Base-by-base conservation (phyloP, 2,113 vertebrate species). In the Amphiprion percula region DNA sequence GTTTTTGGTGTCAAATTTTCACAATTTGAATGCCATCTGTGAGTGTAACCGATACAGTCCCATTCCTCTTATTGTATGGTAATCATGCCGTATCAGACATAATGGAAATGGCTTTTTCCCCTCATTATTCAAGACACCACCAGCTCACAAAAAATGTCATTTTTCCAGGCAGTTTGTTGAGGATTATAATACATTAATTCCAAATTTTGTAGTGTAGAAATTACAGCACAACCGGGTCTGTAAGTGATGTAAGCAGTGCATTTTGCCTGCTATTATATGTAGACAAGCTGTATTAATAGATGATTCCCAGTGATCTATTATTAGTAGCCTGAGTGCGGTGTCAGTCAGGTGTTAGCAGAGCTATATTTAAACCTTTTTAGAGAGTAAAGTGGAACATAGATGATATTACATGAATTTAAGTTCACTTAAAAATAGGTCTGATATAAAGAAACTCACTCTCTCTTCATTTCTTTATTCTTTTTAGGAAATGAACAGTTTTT, bases 301-400 rank as follows among this genome's bases (percentile, higher is more conserved):
- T 37, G 9, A 82, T 61, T 78, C 10, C 33, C 24, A 44, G 21
- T 69, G 58, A 72, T 85, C 75, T 88, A 79, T 83, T 74, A 63
- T 75, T 82, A 81, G 62, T 3, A 53, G 3, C 16, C 2, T 17
- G 56, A 79, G 26, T 50, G 28, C 49, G 63, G 61, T 65, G 69
- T 74, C 87, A 80, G 72, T 70, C 54, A 68, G 4, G 17, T 33
- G 56, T 26, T 26, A 47, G 47, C 11, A 21, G 11, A 1, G 30
- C 28, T 84, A 83, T 85, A 88, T 91, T 90, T 68, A 62, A 62
- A 54, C 2, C 1, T 75, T 69, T 84, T 79, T 4, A 66, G 54
- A 37, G 3, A 41, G 47, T 58, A 77, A 87, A 79, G 28, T 70
- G 67, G 60, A 72, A 56, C 80, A 66, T 63, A 52, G 59, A 65